Percentiles rank a stretch among this genome's conserved stretches.
phyloP scores from a whole-genome alignment of 2,797 vertebrate species.

The Ispidina lecontei region DNA sequence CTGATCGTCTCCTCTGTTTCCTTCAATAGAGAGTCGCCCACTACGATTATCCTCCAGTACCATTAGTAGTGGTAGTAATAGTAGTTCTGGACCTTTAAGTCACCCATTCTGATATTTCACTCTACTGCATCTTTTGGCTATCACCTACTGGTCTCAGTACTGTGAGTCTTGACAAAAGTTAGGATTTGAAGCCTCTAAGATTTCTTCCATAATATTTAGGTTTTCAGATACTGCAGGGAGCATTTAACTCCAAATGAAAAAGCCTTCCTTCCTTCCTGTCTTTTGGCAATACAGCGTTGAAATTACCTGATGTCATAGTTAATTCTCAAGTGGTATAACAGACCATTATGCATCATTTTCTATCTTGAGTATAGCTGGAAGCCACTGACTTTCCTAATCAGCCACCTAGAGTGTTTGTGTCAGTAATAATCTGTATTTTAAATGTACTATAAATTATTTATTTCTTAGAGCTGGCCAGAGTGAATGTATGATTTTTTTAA shows the following conservation, averaged over 20 bases:
- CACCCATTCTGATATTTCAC: not conserved
- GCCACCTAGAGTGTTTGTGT: constrained; percentile 43
- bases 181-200: not conserved
- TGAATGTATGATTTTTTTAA: not conserved
- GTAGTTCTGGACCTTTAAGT: not conserved
- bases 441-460: constrained; percentile 18
- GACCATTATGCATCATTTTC: constrained; percentile 12
- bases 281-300: constrained; percentile 8
- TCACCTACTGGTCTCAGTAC: not conserved
- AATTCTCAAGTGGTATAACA: constrained; percentile 43
- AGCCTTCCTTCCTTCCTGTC: constrained; percentile 48
- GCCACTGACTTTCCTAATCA: constrained; percentile 52
- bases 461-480: not conserved
- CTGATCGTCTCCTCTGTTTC: no score
- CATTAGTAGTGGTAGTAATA: not conserved
- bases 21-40: no score
- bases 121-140: not conserved
- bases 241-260: constrained; percentile 37
- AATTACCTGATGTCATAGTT: constrained; percentile 54
- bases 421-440: constrained; percentile 50
- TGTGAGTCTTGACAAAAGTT: not conserved
- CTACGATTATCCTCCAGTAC: no score
- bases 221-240: constrained; percentile 44
- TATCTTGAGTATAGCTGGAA: constrained; percentile 43
- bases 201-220: not conserved